A percentile compares a stretch with the other conserved stretches of the same genome.
phyloP scores from a whole-genome alignment of 2,113 vertebrate genomes.

The Oncorhynchus keta region DNA sequence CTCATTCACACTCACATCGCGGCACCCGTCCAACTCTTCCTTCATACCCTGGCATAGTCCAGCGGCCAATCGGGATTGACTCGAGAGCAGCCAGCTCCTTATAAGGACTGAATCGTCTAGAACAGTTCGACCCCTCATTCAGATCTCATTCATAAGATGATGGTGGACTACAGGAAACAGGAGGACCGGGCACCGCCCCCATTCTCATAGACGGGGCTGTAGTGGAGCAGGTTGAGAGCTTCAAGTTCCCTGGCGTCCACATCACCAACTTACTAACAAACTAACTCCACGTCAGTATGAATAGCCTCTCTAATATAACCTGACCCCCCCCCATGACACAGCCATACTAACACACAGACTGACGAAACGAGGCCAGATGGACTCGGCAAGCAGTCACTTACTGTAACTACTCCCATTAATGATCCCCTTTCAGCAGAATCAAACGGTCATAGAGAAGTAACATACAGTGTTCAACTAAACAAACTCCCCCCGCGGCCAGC shows the following conservation, averaged over 20 bases:
- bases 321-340: not conserved
- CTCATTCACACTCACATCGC: not conserved
- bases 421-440: constrained; percentile 45
- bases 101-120: too few species aligned
- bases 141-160: constrained; percentile 12
- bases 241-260: too few species aligned
- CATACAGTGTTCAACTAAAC: constrained; percentile 22
- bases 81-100: too few species aligned
- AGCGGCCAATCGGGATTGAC: too few species aligned
- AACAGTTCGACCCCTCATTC: constrained; percentile 14
- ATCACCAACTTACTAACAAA: too few species aligned
- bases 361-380: constrained; percentile 46
- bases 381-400: constrained; percentile 39
- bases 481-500: constrained; percentile 12
- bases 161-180: too few species aligned
- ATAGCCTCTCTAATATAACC: not conserved
- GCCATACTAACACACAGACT: not conserved
- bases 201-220: too few species aligned
- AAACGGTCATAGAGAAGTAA: constrained; percentile 30
- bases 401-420: constrained; percentile 56
- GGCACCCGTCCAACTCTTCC: too few species aligned
- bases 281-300: too few species aligned
- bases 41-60: too few species aligned
- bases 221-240: too few species aligned
- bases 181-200: too few species aligned